phyloP scores from a whole-genome alignment of 1,140 invertebrate species.

The Bemisia tabaci region DNA sequence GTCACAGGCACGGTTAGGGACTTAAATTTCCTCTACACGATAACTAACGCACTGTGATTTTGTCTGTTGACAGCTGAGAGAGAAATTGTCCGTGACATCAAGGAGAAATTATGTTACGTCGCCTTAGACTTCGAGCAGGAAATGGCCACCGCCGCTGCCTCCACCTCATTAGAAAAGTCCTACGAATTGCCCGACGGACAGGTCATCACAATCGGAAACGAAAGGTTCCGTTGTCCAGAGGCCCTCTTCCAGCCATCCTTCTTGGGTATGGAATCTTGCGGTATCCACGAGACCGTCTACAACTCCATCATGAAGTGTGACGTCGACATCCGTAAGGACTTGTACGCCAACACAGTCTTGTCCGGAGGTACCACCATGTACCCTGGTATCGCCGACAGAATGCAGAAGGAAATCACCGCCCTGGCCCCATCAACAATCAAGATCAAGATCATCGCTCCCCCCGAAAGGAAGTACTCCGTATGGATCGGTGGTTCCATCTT shows the following conservation, averaged over 20 bases:
- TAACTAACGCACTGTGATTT: too few relatives aligned
- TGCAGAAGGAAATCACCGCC: constrained; percentile 71
- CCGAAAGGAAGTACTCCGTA: constrained; percentile 84
- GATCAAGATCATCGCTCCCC: constrained; percentile 89
- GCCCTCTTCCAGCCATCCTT: constrained; percentile 72
- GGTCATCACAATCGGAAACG: constrained; percentile 78
- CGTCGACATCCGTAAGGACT: constrained; percentile 68
- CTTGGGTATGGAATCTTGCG: constrained; percentile 68
- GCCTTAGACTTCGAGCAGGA: constrained; percentile 71
- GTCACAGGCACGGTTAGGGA: too few relatives aligned
- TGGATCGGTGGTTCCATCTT: constrained; percentile 81
- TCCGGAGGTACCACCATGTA: constrained; percentile 64
- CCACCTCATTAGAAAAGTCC: constrained; percentile 63
- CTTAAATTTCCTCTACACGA: too few relatives aligned
- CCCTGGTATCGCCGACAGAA: constrained; percentile 63
- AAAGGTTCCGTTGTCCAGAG: constrained; percentile 74
- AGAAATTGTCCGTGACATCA: constrained; percentile 93
- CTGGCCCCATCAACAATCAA: constrained; percentile 70
- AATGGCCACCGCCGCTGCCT: constrained; percentile 70
- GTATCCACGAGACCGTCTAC: constrained; percentile 73
- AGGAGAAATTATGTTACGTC: constrained; percentile 82
- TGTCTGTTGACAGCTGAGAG: constrained; percentile 59
- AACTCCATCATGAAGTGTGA: constrained; percentile 84
- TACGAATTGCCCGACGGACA: constrained; percentile 65
- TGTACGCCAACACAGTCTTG: constrained; percentile 56